Evolutionary conservation across 2,888 invertebrate genomes (phyloP).

Genomic region (Eilema griseolum): DNA sequence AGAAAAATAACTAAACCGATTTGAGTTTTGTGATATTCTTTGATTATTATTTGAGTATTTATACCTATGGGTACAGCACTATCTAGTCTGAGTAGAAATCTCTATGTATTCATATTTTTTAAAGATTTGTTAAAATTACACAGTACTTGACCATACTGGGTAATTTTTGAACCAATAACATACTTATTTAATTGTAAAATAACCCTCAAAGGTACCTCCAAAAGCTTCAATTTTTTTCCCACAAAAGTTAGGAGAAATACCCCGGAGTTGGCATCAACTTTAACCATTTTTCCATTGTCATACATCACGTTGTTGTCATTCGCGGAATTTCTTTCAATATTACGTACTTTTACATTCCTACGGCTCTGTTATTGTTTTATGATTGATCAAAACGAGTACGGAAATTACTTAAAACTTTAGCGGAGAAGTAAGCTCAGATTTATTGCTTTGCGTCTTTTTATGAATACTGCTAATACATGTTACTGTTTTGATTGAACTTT

Average conservation of each 20-base stretch:
- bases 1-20: too few species aligned
- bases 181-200: too few species aligned
- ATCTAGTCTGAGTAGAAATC: too few species aligned
- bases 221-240: background rate
- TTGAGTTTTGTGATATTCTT: background rate
- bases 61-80: too few species aligned
- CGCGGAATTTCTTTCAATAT: constrained; percentile 28
- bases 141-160: too few species aligned
- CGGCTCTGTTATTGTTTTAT: constrained; percentile 18
- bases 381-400: constrained; percentile 37
- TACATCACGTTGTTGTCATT: constrained; percentile 28
- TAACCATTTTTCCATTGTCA: constrained; percentile 13
- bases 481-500: background rate
- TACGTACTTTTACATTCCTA: constrained; percentile 21
- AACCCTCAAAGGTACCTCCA: background rate
- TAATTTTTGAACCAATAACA: too few species aligned
- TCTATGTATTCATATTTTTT: too few species aligned
- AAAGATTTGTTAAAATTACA: too few species aligned
- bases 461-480: too few species aligned
- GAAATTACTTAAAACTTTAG: constrained; percentile 26
- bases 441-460: background rate
- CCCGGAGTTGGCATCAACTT: background rate
- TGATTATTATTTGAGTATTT: background rate
- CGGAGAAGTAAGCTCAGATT: background rate
- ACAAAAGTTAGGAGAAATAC: background rate